Conservation (phyloP, 2,113 vertebrate genomes). For the Gavia stellata region DNA sequence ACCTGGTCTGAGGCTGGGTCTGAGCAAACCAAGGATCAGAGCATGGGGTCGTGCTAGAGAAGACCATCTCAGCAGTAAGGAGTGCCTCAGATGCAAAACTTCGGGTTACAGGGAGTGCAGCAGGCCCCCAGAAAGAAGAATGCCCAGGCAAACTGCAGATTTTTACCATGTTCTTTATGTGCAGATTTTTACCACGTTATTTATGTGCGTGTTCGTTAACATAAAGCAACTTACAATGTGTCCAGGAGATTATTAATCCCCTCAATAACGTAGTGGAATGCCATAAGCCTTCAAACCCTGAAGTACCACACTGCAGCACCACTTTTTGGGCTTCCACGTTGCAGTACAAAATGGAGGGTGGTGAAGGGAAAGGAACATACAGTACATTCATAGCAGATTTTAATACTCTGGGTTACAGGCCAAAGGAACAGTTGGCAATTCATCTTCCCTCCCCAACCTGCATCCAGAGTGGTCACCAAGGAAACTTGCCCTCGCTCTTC, state of each 20-base stretch:
- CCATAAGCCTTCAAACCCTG: accelerated
- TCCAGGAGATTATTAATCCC: neutral
- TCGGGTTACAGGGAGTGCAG: neutral
- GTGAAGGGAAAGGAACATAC: neutral
- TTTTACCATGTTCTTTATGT: neutral
- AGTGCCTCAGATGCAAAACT: neutral
- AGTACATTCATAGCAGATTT: neutral
- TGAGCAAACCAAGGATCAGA: neutral
- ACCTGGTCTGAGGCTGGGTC: neutral
- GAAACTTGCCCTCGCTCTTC: neutral
- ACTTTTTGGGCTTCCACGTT: neutral
- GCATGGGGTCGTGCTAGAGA: neutral
- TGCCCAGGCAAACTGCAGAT: neutral
- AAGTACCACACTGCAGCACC: neutral
- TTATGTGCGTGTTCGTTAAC: neutral
- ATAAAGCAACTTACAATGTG: neutral
- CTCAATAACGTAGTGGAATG: neutral
- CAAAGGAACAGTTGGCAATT: neutral
- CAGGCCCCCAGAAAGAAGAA: neutral
- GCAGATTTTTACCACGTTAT: neutral
- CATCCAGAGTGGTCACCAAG: neutral
- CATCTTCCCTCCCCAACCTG: neutral
- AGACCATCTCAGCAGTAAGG: neutral
- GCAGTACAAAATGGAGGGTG: neutral
- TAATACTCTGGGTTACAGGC: neutral